Base-by-base conservation (phyloP, 2,113 vertebrate genomes). In the Sarotherodon lohbergeri region DNA sequence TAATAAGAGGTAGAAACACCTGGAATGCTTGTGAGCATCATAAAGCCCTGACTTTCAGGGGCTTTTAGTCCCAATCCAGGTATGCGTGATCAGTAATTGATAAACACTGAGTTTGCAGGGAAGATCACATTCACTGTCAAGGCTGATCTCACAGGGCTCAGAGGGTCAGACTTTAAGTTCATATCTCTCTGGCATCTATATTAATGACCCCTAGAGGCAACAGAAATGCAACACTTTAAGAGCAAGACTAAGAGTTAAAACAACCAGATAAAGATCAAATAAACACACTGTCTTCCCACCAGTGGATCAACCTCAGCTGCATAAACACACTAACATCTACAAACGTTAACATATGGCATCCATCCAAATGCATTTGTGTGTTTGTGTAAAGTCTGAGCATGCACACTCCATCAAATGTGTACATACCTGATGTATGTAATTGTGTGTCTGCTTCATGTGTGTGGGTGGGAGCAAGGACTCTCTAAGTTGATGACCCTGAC, bases 221-320 rank as follows among this genome's bases (percentile, higher is more conserved):
- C 90, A 90, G 90, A 92, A 93, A 91, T 84, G 88, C 89, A 94
- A 91, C 94, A 94, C 84, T 93, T 89, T 90, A 85, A 95, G 92
- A 94, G 93, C 87, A 61, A 56, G 82, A 87, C 84, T 80, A 79
- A 88, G 86, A 92, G 90, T 93, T 96, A 95, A 95, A 95, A 95
- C 94, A 95, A 95, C 86, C 88, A 94, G 94, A 95, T 94, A 94
- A 91, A 73, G 86, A 96, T 96, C 95, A 93, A 95, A 95, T 95
- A 95, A 95, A 96, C 94, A 95, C 56, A 61, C 83, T 9, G 81
- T 87, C 89, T 54, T 88, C 34, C 88, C 63, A 56, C 78, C 84
- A 46, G 84, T 68, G 36, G 85, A 95, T 93, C 90, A 94, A 80
- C 88, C 86, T 91, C 95, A 95, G 95, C 95, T 95, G 95, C 92